A percentile compares a stretch with the other conserved stretches of the same genome.
These are phyloP conservation scores for Panagrolaimus sp. DNA, from an alignment of 1,140 invertebrate species.

Conservation along the genomic window DNA sequence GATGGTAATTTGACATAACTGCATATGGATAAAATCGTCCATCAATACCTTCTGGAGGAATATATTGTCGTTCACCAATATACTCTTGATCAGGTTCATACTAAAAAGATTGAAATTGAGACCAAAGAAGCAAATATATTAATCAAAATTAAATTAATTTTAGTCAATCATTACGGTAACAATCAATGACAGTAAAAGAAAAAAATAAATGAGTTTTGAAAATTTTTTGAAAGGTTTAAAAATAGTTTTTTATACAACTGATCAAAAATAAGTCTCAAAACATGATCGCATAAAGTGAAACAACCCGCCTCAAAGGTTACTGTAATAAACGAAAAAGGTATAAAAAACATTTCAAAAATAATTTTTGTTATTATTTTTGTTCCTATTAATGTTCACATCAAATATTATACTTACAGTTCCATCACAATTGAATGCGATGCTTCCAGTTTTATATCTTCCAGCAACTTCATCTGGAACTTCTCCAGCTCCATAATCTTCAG, in stretches of 20 bases:
- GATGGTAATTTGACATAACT: conserved; percentile 55
- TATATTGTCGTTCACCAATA: conserved; percentile 47
- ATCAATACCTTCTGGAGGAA: conserved; percentile 52
- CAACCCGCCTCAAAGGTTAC: no score
- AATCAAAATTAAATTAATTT: neutral
- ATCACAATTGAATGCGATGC: conserved; percentile 52
- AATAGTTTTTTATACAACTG: conserved; percentile 13
- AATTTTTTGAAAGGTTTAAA: neutral
- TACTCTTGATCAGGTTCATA: conserved; percentile 49
- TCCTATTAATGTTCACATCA: neutral
- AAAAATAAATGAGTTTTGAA: no score
- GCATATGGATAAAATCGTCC: conserved; percentile 57
- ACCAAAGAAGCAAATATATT: neutral
- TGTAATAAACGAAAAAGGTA: neutral
- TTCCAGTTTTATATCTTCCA: conserved; percentile 49
- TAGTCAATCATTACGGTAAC: no score
- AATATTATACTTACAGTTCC: conserved; percentile 45
- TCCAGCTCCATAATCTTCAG: conserved; percentile 38
- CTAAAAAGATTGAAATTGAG: conserved; percentile 29
- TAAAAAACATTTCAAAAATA: conserved; percentile 23
- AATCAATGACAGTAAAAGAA: no score
- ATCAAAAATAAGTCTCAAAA: no score
- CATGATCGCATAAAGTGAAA: no score
- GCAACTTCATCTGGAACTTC: conserved; percentile 44
- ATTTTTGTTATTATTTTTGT: no score